Evolutionary conservation across 2,113 vertebrate species (phyloP).

Genomic region (Apeltes quadracus): DNA sequence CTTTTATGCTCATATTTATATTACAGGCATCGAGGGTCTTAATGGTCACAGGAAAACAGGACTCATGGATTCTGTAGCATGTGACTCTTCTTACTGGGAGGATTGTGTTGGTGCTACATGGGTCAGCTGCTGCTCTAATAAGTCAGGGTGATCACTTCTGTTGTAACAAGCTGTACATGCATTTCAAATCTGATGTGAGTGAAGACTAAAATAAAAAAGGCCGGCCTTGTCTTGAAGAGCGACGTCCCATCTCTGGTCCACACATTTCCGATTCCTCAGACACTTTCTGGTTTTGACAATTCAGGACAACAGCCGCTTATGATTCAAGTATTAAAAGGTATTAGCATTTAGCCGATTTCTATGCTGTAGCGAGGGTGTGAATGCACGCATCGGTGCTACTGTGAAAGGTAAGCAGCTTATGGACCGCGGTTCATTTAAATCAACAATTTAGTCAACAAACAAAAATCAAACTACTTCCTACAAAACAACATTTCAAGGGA

Average conservation of each 20-base stretch:
- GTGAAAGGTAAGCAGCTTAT: slow-evolving; percentile 57
- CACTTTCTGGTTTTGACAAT: slow-evolving; percentile 46
- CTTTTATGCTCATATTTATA: slow-evolving; percentile 42
- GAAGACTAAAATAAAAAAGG: not conserved
- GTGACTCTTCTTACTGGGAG: slow-evolving; percentile 3
- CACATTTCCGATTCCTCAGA: slow-evolving; percentile 17
- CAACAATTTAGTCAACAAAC: slow-evolving; percentile 64
- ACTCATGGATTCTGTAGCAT: slow-evolving; percentile 23
- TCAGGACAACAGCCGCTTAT: slow-evolving; percentile 21
- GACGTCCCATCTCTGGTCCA: not conserved
- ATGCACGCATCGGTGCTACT: slow-evolving; percentile 58
- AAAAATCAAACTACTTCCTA: slow-evolving; percentile 26
- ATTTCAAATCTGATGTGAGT: slow-evolving; percentile 7
- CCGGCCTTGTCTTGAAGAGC: slow-evolving; percentile 1
- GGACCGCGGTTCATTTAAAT: slow-evolving; percentile 50
- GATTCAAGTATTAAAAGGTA: slow-evolving; percentile 6
- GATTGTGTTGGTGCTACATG: slow-evolving; percentile 44
- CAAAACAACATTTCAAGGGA: slow-evolving; percentile 43
- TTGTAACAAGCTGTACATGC: not conserved
- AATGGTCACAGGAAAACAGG: not conserved
- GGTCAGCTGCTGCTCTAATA: slow-evolving; percentile 41
- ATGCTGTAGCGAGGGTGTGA: slow-evolving; percentile 49
- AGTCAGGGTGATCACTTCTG: not conserved
- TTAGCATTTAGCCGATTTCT: slow-evolving; percentile 57
- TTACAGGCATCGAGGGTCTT: slow-evolving; percentile 49